phyloP scores from a whole-genome alignment of 2,113 vertebrate genomes.

The rat (Rattus norvegicus) region GRCr8 NC_086021.1:51972001-51972500 shows the following conservation, averaged over 20 bases:
- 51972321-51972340: not conserved
- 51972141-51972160: not conserved
- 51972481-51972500: not conserved
- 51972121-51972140: not conserved
- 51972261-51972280: not conserved
- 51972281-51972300: not conserved
- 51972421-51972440: not conserved
- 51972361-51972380: not conserved
- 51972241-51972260: not conserved
- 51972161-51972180: not conserved
- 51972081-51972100: not conserved
- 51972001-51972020: not conserved
- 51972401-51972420: not conserved
- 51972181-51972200: not conserved
- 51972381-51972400: not conserved
- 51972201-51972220: not conserved
- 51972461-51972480: not conserved
- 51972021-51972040: not conserved
- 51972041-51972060: constrained; percentile 5
- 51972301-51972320: not conserved
- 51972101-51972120: not conserved
- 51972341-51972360: not conserved
- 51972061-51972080: not conserved
- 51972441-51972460: not conserved
- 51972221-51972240: not conserved